These are phyloP conservation scores for Gulo gulo DNA, from an alignment of 2,113 vertebrate species.

Conservation along the genomic window DNA sequence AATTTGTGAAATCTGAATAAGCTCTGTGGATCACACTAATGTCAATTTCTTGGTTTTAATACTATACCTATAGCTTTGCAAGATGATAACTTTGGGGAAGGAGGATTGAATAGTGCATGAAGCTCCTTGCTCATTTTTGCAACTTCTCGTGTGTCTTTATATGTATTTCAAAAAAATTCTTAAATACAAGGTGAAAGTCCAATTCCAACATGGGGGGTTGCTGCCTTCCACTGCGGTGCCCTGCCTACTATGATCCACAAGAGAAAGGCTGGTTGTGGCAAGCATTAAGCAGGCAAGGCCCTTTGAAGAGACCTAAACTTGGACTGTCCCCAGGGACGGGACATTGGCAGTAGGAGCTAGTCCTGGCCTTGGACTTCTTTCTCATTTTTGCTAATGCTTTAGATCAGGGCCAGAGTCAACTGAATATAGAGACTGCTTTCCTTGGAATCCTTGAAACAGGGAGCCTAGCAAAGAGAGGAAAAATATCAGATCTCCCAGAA, in stretches of 20 bases:
- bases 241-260: not conserved
- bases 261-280: not conserved
- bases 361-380: not conserved
- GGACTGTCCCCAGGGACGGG: not conserved
- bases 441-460: constrained; percentile 42
- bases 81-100: not conserved
- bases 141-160: not conserved
- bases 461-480: not conserved
- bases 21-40: not conserved
- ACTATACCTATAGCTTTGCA: not conserved
- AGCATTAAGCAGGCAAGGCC: not conserved
- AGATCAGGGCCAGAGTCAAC: not conserved
- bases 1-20: constrained; percentile 17
- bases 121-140: not conserved
- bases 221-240: not conserved
- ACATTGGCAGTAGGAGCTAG: not conserved
- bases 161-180: not conserved
- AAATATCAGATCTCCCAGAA: not conserved
- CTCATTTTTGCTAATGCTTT: constrained; percentile 20
- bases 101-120: not conserved
- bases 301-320: not conserved
- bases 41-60: not conserved
- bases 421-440: constrained; percentile 17
- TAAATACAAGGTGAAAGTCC: not conserved
- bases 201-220: not conserved